Base-by-base conservation (phyloP, 2,888 invertebrate genomes). In the Pilophorus perplexus region DNA sequence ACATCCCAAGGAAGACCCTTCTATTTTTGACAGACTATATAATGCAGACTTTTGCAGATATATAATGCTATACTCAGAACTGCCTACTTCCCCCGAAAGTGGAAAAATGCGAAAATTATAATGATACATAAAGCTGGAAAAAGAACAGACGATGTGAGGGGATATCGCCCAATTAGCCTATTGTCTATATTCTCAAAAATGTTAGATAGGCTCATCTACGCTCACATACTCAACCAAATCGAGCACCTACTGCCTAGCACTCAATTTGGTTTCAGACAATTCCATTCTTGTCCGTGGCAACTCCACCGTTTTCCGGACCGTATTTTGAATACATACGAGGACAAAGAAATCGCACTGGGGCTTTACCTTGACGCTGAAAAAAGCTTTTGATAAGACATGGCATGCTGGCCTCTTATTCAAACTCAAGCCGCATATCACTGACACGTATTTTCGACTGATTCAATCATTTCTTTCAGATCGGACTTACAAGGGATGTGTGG, bases 281-380 rank as follows among this genome's bases (percentile, higher is more conserved):
- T 12, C 28, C 18, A 40, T 14, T 57, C 57, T 3, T 38, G 40
- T 20, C 57, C 54, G 5, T 54, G 33, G 23, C 57, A 57, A n/a
- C 42, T 40, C 1, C 57, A 57, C 14, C 20, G 42, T 1, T 22
- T 57, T n/a, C 1, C 40, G n/a, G 57, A 40, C 40, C 27, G 28
- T 16, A 38, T 40, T 10, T 14, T 40, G n/a, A 18, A 16, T 8
- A 23, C 23, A 1, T 57, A 40, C 20, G 57, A 57, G 22, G 20
- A 37, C n/a, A 40, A 57, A 22, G n/a, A 22, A 12, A 12, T 57
- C 1, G 22, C 40, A 5, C n/a, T 37, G 10, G 40, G 40, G 20
- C 22, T 57, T 2, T 57, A 25, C 22, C 37, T 57, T 6, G 57
- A 57, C 16, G 57, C 27, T 3, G 57, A 57, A 18, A 57, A 57